Conservation (phyloP, 92 coral and sea anemone genomes). For the Palythoa caribaeorum region DNA sequence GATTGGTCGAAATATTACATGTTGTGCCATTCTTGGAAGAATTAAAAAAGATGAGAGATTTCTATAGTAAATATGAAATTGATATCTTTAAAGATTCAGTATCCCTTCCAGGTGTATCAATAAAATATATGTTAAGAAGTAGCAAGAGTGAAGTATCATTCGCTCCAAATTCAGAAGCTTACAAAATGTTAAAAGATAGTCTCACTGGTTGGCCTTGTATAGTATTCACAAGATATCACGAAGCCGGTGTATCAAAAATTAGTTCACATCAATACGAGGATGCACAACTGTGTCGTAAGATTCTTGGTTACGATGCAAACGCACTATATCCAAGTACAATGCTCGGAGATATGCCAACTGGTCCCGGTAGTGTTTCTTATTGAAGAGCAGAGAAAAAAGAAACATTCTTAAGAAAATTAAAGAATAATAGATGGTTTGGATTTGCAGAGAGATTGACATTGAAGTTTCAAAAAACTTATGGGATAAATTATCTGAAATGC, state of each 20-base stretch:
- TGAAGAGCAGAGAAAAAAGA: slow-evolving; percentile 3
- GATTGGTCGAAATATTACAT: too few relatives aligned
- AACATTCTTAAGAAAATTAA: not conserved
- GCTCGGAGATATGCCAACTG: slow-evolving; percentile 43
- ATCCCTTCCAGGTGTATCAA: not conserved
- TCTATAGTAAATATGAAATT: not conserved
- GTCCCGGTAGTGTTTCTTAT: slow-evolving; percentile 1
- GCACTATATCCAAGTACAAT: not conserved
- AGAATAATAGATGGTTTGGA: slow-evolving; percentile 4
- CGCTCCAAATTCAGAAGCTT: not conserved
- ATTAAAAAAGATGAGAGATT: not conserved
- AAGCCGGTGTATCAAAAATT: too few relatives aligned
- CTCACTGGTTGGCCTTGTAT: not conserved
- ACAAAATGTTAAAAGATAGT: not conserved
- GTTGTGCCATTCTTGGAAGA: not conserved
- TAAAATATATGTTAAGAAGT: not conserved
- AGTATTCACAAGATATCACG: too few relatives aligned
- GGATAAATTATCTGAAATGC: slow-evolving; percentile 14
- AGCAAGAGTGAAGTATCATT: not conserved
- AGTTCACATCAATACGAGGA: slow-evolving; percentile 43
- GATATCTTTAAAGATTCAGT: not conserved
- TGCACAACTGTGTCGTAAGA: not conserved
- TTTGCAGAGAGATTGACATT: slow-evolving; percentile 41
- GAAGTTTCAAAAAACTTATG: slow-evolving; percentile 16
- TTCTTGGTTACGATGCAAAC: slow-evolving; percentile 40